Base-by-base conservation (phyloP, 2,797 vertebrate species). In the Fratercula arctica region DNA sequence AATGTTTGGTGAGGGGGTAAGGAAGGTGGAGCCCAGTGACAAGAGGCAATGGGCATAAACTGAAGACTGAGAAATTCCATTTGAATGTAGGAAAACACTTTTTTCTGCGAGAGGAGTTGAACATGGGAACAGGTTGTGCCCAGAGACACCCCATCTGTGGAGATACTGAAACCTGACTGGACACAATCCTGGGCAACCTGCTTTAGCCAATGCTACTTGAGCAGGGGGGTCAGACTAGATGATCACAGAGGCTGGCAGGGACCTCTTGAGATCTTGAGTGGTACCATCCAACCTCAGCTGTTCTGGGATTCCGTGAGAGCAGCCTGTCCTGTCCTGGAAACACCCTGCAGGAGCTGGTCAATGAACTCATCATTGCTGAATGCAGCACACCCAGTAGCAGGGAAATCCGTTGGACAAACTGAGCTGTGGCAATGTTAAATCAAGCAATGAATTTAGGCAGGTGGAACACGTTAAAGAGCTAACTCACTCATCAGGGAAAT, bases 291-390 rank as follows among this genome's bases (percentile, higher is more conserved):
- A 13, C n/a, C 9, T 45, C 13, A 6, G 2, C 35, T 37, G 61
- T 18, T 41, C 26, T 26, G 68, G 12, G 26, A 31, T 18, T 14
- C 41, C 4, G 15, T 6, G 50, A 7, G n/a, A 10, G 16, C 59
- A 64, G 64, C 41, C 29, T 8, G 13, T 46, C 16, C 0, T 1
- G 25, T 13, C 5, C 1, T 16, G 26, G 53, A 9, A 25, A 25
- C 9, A 4, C 39, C 35, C 54, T 5, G 20, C 14, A 21, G 45
- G 2, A 35, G 45, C 35, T 14, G 10, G 31, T 31, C 16, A 16
- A 45, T 4, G 31, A 51, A 35, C 39, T 24, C 28, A 4, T 20
- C 15, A 3, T 6, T 37, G 68, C 85, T 26, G 54, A 63, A 17
- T 3, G 17, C 54, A 37, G 73, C 89, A n/a, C 43, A 50, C 45